Evolutionary conservation across 2,797 vertebrate genomes (phyloP), one percentile per base, ranked within the genome.

Genomic region (Carcharodon carcharias): DNA sequence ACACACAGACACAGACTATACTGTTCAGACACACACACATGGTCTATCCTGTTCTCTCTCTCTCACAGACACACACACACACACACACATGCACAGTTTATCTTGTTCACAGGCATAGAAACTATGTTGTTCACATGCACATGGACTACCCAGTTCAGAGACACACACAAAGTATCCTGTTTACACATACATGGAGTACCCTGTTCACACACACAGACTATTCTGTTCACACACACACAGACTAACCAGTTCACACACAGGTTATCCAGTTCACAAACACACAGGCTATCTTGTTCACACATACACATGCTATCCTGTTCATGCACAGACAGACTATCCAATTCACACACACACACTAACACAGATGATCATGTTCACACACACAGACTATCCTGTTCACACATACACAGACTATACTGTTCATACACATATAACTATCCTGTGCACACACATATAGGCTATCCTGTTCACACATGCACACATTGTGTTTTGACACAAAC

Each of bases 381-480:
- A 80, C 3, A 18, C 40, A 82, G 35, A n/a, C 11, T n/a, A 16
- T 14, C 12, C 35, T 16, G 35, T 31, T 35, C 71, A 28, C 71
- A 67, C 65, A n/a, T n/a, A n/a, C n/a, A n/a, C n/a, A n/a, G n/a
- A n/a, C n/a, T n/a, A n/a, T n/a, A n/a, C n/a, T n/a, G n/a, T n/a
- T n/a, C n/a, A n/a, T n/a, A n/a, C n/a, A n/a, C n/a, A n/a, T n/a
- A n/a, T n/a, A n/a, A n/a, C n/a, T n/a, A n/a, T n/a, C n/a, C n/a
- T n/a, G n/a, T n/a, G n/a, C n/a, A n/a, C n/a, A n/a, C n/a, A n/a
- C n/a, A n/a, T n/a, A n/a, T n/a, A n/a, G n/a, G n/a, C n/a, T 35
- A 14, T n/a, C 35, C 3, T n/a, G 0, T 12, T 3, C 9, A 7
- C 9, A 1, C 5, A 71, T 4, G n/a, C n/a, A n/a, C n/a, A n/a